phyloP scores from a whole-genome alignment of 2,888 invertebrate species.

The Eupelmus urozonus region DNA sequence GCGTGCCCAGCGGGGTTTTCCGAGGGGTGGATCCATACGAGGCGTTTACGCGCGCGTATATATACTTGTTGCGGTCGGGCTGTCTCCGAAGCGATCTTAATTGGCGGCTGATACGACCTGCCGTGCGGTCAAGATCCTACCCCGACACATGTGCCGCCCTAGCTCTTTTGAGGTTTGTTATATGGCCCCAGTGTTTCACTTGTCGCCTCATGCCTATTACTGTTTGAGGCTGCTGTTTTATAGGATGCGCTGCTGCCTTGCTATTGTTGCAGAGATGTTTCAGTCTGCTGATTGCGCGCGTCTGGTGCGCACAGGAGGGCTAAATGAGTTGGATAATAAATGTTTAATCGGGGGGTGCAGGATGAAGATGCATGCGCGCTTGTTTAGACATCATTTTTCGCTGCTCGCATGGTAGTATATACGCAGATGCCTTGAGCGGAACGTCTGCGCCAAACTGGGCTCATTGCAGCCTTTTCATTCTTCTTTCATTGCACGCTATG shows the following conservation, averaged over 20 bases:
- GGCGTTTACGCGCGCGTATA: background rate
- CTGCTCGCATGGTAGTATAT: too few relatives aligned
- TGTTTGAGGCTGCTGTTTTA: background rate
- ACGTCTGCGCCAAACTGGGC: too few relatives aligned
- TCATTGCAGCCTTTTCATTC: too few relatives aligned
- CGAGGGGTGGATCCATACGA: background rate
- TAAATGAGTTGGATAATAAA: background rate
- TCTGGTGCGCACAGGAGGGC: background rate
- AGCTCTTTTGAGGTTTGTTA: too few relatives aligned
- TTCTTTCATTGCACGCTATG: too few relatives aligned
- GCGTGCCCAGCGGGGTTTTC: background rate
- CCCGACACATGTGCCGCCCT: too few relatives aligned
- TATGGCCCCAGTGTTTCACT: background rate
- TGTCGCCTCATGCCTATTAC: background rate
- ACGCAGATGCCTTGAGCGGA: too few relatives aligned
- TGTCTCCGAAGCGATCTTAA: background rate
- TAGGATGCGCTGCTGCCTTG: background rate
- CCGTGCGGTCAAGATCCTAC: too few relatives aligned
- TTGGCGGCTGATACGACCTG: background rate
- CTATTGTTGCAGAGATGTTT: too few relatives aligned
- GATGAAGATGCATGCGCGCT: background rate
- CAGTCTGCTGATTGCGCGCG: background rate
- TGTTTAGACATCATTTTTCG: too few relatives aligned
- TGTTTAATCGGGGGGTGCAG: too few relatives aligned
- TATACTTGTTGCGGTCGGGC: constrained; percentile 15